A percentile compares a stretch with the other conserved stretches of the same genome.
Evolutionary conservation across 2,888 invertebrate species (phyloP).

Genomic region (Plebejus argus): DNA sequence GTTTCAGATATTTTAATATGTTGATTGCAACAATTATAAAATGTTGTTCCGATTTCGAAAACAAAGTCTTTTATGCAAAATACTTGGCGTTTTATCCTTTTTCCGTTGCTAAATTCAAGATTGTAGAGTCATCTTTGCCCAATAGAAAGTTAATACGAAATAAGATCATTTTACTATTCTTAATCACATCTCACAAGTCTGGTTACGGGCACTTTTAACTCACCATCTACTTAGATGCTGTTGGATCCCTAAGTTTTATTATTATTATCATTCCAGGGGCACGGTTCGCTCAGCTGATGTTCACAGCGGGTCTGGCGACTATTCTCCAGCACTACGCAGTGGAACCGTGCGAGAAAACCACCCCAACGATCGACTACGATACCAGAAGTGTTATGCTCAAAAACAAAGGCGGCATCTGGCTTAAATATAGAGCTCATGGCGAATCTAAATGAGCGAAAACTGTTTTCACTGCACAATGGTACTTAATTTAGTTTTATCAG

Average conservation of each 20-base stretch:
- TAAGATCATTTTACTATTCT: background rate
- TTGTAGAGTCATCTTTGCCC: background rate
- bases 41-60: background rate
- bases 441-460: background rate
- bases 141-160: background rate
- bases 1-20: background rate
- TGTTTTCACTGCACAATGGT: background rate
- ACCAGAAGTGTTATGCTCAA: constrained; percentile 73
- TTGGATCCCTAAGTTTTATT: too few species aligned
- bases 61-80: background rate
- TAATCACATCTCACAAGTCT: background rate
- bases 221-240: too few species aligned
- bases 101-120: background rate
- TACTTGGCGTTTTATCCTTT: background rate
- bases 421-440: constrained; percentile 54
- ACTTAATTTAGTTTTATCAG: constrained; percentile 4
- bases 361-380: constrained; percentile 65
- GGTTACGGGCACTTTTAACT: too few species aligned
- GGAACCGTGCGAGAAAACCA: constrained; percentile 66
- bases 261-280: constrained; percentile 57
- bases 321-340: constrained; percentile 59
- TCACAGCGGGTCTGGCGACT: constrained; percentile 61
- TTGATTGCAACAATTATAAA: background rate
- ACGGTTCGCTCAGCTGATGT: constrained; percentile 68
- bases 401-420: constrained; percentile 73